A percentile compares a stretch with the other conserved stretches of the same genome.
These are phyloP conservation scores for Apodemus agrarius DNA, from an alignment of 2,797 vertebrate genomes.

Conservation along the genomic window DNA sequence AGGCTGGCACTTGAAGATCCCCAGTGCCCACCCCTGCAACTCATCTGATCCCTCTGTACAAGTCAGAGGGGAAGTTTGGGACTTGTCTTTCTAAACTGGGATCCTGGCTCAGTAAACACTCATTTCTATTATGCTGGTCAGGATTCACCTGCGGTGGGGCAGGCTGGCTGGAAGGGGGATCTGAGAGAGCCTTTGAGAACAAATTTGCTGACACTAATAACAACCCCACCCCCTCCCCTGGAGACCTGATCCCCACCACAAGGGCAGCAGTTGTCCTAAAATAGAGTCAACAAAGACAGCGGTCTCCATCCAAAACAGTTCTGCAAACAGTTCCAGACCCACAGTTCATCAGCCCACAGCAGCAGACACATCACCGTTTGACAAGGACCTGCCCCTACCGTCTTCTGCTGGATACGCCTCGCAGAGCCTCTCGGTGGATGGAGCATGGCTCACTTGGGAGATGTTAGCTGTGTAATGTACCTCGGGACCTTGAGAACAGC, in stretches of 20 bases:
- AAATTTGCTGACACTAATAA: not conserved
- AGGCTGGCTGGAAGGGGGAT: not conserved
- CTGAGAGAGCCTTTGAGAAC: not conserved
- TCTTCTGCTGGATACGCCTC: slow-evolving; percentile 27
- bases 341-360: not conserved
- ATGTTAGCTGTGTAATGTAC: not conserved
- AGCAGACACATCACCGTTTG: not conserved
- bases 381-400: not conserved
- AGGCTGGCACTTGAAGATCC: not conserved
- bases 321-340: not conserved
- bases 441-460: not conserved
- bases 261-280: slow-evolving; percentile 13
- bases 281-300: slow-evolving; percentile 36
- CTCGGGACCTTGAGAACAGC: not conserved
- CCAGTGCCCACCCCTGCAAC: not conserved
- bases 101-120: not conserved
- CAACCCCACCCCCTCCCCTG: not conserved
- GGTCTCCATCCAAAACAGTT: not conserved
- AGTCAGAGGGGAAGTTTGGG: not conserved
- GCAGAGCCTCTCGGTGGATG: not conserved
- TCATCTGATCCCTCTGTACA: not conserved
- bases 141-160: not conserved
- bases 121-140: not conserved
- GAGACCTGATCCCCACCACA: not conserved
- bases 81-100: not conserved